Base-by-base conservation (phyloP, 2,888 invertebrate species). In the Agrochola macilenta region DNA sequence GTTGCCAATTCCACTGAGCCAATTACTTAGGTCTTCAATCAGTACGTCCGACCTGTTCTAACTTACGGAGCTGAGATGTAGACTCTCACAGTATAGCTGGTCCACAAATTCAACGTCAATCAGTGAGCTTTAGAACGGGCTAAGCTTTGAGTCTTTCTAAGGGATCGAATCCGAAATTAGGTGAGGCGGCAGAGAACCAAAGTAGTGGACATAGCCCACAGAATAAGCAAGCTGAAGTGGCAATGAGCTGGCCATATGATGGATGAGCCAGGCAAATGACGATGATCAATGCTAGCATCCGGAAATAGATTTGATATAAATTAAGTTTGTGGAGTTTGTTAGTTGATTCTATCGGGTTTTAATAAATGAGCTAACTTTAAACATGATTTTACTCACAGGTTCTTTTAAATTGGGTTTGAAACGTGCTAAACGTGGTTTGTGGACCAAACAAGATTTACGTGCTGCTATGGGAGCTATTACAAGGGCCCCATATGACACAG, bases 381-480 rank as follows among this genome's bases (percentile, higher is more conserved):
- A 46, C 43, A 9, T 57, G 2, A 5, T n/a, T 58, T 49, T 54
- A n/a, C 30, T 73, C 2, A n/a, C 58, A 74, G 74, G 23, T 49
- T n/a, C n/a, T n/a, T n/a, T n/a, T 49, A 35, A 26, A 69, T 58
- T 20, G 12, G 17, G 5, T 46, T 12, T 3, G 1, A 46, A 5
- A n/a, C 9, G 12, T n/a, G 14, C n/a, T 17, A 30, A 35, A 35
- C 43, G 23, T 17, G 65, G 46, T 5, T 14, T 26, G 66, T 77
- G 79, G 79, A 57, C 68, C 4, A 17, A 65, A 65, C n/a, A 46
- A 46, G 43, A 46, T 5, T 20, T 65, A 46, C n/a, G n/a, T 11
- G 65, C 65, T 3, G 65, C 65, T 65, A 43, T 65, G 65, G n/a
- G 17, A 26, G 65, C 65, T 43, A 43, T 65, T 20, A 49, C 14